phyloP scores from a whole-genome alignment of 2,113 vertebrate species.

The Nannobrachium achirus region DNA sequence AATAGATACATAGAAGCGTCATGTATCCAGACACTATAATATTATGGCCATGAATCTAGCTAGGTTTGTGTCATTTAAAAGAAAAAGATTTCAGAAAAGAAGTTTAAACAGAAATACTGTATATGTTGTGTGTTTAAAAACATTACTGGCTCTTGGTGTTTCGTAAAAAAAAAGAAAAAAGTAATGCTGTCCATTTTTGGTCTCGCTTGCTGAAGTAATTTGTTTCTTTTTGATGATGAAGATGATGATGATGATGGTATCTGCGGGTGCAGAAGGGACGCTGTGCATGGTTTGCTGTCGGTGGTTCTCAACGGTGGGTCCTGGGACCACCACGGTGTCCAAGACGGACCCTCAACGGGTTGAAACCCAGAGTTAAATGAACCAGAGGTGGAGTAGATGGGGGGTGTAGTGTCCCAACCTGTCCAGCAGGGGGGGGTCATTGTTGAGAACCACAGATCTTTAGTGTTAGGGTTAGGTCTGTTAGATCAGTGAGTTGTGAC shows the following conservation, averaged over 20 bases:
- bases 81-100: slow-evolving; percentile 65
- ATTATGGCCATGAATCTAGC: slow-evolving; percentile 80
- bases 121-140: slow-evolving; percentile 76
- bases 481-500: slow-evolving; percentile 70
- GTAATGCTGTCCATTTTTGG: slow-evolving; percentile 77
- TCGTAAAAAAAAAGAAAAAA: slow-evolving; percentile 61
- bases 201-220: slow-evolving; percentile 81
- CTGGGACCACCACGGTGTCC: too few species aligned
- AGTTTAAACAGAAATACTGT: slow-evolving; percentile 77
- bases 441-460: too few species aligned
- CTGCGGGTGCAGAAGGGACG: slow-evolving; percentile 77
- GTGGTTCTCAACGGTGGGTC: too few species aligned
- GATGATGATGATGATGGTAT: slow-evolving; percentile 48
- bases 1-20: slow-evolving; percentile 78
- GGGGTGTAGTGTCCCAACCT: too few species aligned
- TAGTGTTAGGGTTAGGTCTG: too few species aligned
- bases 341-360: too few species aligned
- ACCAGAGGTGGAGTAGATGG: too few species aligned
- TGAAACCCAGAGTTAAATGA: too few species aligned
- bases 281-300: slow-evolving; percentile 71
- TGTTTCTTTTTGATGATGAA: slow-evolving; percentile 68
- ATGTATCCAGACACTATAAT: slow-evolving; percentile 82
- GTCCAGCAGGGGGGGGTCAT: too few species aligned
- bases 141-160: slow-evolving; percentile 81
- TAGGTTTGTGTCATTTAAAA: slow-evolving; percentile 77